phyloP scores from a whole-genome alignment of 2,113 vertebrate species.

The Thinocorus orbignyianus region DNA sequence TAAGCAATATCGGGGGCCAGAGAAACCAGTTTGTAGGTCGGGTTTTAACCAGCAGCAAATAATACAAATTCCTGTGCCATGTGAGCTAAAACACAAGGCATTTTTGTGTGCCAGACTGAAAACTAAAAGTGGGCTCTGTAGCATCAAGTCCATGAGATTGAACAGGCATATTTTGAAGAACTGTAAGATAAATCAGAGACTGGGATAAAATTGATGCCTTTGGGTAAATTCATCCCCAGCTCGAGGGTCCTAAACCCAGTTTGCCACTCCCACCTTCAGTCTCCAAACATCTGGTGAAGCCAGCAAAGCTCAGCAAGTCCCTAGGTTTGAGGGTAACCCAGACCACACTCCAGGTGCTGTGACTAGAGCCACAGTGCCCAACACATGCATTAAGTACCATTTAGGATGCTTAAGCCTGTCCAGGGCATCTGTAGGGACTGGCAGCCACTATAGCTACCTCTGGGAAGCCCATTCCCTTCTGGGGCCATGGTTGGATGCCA shows the following conservation, averaged over 20 bases:
- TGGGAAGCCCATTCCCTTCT: not conserved
- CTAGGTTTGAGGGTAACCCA: not conserved
- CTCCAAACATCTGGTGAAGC: not conserved
- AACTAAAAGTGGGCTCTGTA: not conserved
- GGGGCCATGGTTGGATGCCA: not conserved
- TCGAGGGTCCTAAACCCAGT: not conserved
- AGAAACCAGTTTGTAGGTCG: not conserved
- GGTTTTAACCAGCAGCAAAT: not conserved
- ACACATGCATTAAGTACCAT: not conserved
- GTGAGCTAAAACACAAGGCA: not conserved
- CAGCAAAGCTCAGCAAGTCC: not conserved
- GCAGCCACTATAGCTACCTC: too few relatives aligned
- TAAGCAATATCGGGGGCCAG: not conserved
- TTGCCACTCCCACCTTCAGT: not conserved
- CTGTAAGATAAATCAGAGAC: not conserved
- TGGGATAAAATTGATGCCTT: accelerated
- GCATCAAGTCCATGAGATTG: not conserved
- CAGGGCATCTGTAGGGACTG: too few relatives aligned
- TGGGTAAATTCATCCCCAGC: not conserved
- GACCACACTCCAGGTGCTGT: not conserved
- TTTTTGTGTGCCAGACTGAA: not conserved
- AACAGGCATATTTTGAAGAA: not conserved
- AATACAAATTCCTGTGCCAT: not conserved
- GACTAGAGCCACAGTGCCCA: not conserved
- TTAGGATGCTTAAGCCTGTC: not conserved